A percentile compares a stretch with the other conserved stretches of the same genome.
phyloP scores from a whole-genome alignment of 1,140 invertebrate genomes.

The Zaprionus ornatus region DNA sequence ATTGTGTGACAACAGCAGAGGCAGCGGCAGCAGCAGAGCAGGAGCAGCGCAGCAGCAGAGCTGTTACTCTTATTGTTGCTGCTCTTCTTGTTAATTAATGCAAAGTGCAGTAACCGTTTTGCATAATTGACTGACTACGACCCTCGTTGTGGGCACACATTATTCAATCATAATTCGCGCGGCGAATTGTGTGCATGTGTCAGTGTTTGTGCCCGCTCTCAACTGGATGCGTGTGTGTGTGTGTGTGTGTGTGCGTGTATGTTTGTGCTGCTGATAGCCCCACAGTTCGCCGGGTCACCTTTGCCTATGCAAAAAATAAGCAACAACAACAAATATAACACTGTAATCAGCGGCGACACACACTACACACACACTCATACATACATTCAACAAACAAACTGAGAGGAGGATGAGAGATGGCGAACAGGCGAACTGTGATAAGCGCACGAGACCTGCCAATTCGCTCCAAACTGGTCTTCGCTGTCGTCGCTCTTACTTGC shows the following conservation, averaged over 20 bases:
- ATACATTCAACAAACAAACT: conserved; percentile 44
- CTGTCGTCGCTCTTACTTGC: not conserved
- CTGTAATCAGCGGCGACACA: conserved; percentile 67
- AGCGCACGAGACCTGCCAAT: conserved; percentile 74
- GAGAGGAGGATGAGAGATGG: conserved; percentile 32
- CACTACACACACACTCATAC: conserved; percentile 11
- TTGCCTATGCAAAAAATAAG: conserved; percentile 68
- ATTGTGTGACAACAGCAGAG: conserved; percentile 31
- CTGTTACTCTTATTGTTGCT: conserved; percentile 23
- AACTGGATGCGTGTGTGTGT: not conserved
- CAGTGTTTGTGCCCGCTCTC: not conserved
- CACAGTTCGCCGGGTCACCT: conserved; percentile 70
- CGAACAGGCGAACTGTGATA: conserved; percentile 43
- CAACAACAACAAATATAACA: conserved; percentile 18
- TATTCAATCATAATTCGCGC: conserved; percentile 81
- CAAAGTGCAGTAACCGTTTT: conserved; percentile 79
- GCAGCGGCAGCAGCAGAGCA: not conserved
- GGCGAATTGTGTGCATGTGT: conserved; percentile 27
- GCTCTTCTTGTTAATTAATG: conserved; percentile 69
- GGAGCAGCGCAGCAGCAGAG: conserved; percentile 3
- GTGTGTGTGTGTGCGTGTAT: not conserved
- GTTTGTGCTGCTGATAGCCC: conserved; percentile 64
- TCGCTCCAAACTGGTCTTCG: conserved; percentile 59
- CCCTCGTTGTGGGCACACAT: conserved; percentile 57
- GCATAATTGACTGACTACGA: conserved; percentile 66